Evolutionary conservation across 2,888 invertebrate genomes (phyloP).

Genomic region (Rhorus exstirpatorius): DNA sequence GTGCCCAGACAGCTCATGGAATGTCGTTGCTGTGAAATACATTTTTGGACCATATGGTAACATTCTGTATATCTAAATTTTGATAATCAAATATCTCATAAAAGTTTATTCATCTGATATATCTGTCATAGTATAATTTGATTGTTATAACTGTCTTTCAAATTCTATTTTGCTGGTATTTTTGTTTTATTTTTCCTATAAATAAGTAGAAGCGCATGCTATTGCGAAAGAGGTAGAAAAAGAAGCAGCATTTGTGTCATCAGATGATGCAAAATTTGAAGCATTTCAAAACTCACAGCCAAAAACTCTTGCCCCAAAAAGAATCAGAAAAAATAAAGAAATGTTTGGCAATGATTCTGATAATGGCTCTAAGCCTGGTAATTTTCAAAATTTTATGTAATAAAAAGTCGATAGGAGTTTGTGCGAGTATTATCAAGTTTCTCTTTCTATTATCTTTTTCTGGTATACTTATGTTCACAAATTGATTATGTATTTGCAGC

Average conservation of each 20-base stretch:
- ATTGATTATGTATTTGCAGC: too few species aligned
- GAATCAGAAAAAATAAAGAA: background rate
- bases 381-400: too few species aligned
- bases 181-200: background rate
- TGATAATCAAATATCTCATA: too few species aligned
- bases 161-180: background rate
- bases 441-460: too few species aligned
- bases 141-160: background rate
- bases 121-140: too few species aligned
- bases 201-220: background rate
- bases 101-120: too few species aligned
- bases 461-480: too few species aligned
- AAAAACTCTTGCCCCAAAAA: background rate
- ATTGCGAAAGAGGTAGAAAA: background rate
- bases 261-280: background rate
- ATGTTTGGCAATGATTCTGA: background rate
- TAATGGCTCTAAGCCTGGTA: background rate
- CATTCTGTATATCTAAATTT: background rate
- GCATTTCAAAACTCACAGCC: background rate
- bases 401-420: too few species aligned
- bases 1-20: background rate
- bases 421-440: too few species aligned
- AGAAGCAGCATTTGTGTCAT: background rate
- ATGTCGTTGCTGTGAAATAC: background rate
- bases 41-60: conserved; percentile 7